Evolutionary conservation across 2,888 invertebrate genomes (phyloP).

Genomic region (Temnothorax unifasciatus): DNA sequence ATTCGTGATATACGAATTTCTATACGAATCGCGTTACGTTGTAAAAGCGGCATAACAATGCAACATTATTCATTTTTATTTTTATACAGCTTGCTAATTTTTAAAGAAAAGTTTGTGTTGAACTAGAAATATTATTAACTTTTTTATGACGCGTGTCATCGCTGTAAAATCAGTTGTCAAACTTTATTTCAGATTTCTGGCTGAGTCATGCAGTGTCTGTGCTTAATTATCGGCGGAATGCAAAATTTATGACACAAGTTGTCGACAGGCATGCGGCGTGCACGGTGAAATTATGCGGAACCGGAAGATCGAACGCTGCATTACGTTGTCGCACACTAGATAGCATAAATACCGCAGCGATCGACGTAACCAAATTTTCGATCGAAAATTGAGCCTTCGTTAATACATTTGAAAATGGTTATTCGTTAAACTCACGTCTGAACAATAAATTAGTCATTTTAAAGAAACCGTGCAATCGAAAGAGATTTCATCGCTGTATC

Average conservation of each 20-base stretch:
- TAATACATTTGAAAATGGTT: not conserved
- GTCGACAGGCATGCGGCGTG: constrained; percentile 44
- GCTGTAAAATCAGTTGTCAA: constrained; percentile 4
- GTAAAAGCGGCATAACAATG: not conserved
- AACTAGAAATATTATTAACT: not conserved
- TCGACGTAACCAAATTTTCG: constrained; percentile 9
- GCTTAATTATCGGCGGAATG: constrained; percentile 46
- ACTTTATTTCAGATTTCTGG: not conserved
- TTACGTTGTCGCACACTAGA: constrained; percentile 44
- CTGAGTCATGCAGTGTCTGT: constrained; percentile 34
- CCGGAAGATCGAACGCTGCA: constrained; percentile 51
- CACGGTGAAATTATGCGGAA: constrained; percentile 46
- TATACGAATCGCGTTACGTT: not conserved
- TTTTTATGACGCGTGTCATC: not conserved
- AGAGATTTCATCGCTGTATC: not conserved
- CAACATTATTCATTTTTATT: not conserved
- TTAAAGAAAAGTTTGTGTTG: not conserved
- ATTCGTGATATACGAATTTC: not conserved
- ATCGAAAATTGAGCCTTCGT: not conserved
- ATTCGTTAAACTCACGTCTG: not conserved
- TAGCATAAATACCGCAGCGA: constrained; percentile 24
- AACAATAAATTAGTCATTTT: not conserved
- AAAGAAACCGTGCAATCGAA: not conserved
- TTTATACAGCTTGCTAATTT: not conserved
- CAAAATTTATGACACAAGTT: constrained; percentile 50